These are phyloP conservation scores for Gephyroberyx darwinii DNA, from an alignment of 2,797 vertebrate species.

Conservation along the genomic window DNA sequence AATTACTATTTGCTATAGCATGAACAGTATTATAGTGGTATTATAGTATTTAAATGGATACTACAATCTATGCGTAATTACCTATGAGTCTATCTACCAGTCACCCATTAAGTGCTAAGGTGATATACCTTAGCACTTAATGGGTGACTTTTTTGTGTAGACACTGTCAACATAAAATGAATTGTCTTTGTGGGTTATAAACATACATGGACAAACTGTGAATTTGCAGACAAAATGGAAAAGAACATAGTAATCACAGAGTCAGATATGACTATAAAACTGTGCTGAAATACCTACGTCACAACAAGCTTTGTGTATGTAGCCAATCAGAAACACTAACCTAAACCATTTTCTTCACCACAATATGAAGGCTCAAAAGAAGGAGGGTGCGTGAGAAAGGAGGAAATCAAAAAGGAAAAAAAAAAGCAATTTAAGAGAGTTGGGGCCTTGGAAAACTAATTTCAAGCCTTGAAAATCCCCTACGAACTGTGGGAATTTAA, in stretches of 20 bases:
- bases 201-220: not conserved
- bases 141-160: no score
- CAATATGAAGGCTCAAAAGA: constrained; percentile 7
- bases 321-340: not conserved
- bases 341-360: not conserved
- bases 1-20: not conserved
- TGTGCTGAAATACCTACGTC: not conserved
- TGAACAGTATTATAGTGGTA: no score
- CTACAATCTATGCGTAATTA: no score
- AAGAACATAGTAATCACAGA: not conserved
- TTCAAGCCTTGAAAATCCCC: constrained; percentile 64
- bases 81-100: no score
- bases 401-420: constrained; percentile 35
- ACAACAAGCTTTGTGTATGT: not conserved
- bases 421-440: constrained; percentile 65
- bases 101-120: no score
- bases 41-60: no score
- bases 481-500: constrained; percentile 69
- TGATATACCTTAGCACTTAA: no score
- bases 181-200: not conserved
- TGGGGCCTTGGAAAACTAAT: constrained; percentile 55
- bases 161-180: not conserved
- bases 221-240: not conserved
- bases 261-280: not conserved
- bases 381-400: constrained; percentile 16